Conservation (phyloP, 1,140 invertebrate species). For the Cotesia glomerata region DNA sequence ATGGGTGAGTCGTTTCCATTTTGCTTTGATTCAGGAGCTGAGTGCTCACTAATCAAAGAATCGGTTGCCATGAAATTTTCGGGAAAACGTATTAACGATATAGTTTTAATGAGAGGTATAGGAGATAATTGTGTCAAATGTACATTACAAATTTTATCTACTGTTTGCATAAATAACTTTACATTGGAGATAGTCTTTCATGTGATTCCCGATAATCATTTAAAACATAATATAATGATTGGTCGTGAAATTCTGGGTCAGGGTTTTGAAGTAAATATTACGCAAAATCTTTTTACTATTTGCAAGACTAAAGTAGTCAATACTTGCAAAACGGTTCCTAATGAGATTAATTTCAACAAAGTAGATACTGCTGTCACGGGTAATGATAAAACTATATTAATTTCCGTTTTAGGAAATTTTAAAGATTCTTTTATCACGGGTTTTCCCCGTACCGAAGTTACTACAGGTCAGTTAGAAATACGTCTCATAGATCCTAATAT, state of each 20-base stretch:
- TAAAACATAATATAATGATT: conserved; percentile 16
- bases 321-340: neutral
- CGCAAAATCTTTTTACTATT: neutral
- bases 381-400: neutral
- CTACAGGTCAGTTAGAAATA: neutral
- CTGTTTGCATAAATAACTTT: neutral
- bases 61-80: conserved; percentile 11
- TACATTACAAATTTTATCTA: neutral
- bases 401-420: neutral
- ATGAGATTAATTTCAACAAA: neutral
- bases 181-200: conserved; percentile 5
- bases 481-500: neutral
- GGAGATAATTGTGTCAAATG: neutral
- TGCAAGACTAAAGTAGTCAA: neutral
- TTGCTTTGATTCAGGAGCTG: conserved; percentile 31
- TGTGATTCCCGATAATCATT: conserved; percentile 6
- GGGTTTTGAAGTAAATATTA: neutral
- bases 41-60: conserved; percentile 30
- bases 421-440: neutral
- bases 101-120: conserved; percentile 18
- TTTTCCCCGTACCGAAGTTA: neutral
- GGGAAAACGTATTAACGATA: conserved; percentile 12
- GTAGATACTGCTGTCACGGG: conserved; percentile 4
- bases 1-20: conserved; percentile 29
- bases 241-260: conserved; percentile 8